Evolutionary conservation across 2,888 invertebrate species (phyloP).

Genomic region (Melipona beecheii): DNA sequence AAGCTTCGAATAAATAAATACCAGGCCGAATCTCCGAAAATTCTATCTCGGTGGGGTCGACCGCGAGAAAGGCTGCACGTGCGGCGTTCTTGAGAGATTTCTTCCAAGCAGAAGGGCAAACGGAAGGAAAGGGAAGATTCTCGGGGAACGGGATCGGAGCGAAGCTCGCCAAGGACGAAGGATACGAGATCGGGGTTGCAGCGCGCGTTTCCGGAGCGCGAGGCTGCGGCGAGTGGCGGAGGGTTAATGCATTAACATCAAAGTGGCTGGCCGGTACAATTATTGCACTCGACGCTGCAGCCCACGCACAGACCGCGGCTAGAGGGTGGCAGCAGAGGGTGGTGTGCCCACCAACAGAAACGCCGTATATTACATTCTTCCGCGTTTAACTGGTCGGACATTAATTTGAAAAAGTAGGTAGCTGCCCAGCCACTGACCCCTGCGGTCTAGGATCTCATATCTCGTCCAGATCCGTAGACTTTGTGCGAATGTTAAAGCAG

Average conservation of each 20-base stretch:
- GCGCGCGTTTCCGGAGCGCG: slow-evolving; percentile 22
- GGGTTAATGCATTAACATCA: slow-evolving; percentile 83
- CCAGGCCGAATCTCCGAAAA: background rate
- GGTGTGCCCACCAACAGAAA: slow-evolving; percentile 35
- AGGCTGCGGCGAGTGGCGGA: slow-evolving; percentile 53
- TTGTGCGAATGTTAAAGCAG: slow-evolving; percentile 62
- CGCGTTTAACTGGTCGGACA: slow-evolving; percentile 75
- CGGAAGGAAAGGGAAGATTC: slow-evolving; percentile 8
- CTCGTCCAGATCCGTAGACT: slow-evolving; percentile 43
- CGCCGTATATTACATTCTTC: slow-evolving; percentile 78
- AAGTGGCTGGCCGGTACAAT: slow-evolving; percentile 79
- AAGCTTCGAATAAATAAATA: background rate
- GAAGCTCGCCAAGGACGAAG: background rate
- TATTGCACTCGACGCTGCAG: slow-evolving; percentile 78
- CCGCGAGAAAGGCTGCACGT: background rate
- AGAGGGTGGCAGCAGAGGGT: background rate
- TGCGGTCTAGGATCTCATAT: slow-evolving; percentile 67
- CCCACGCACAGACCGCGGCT: slow-evolving; percentile 25
- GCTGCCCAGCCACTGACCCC: slow-evolving; percentile 55
- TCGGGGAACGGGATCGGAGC: background rate
- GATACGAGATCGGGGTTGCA: background rate
- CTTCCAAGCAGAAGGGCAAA: slow-evolving; percentile 27
- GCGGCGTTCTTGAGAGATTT: slow-evolving; percentile 28
- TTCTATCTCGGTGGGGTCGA: background rate
- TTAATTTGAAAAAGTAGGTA: slow-evolving; percentile 75